phyloP scores from a whole-genome alignment of 2,113 vertebrate species.

The Serinus canaria region DNA sequence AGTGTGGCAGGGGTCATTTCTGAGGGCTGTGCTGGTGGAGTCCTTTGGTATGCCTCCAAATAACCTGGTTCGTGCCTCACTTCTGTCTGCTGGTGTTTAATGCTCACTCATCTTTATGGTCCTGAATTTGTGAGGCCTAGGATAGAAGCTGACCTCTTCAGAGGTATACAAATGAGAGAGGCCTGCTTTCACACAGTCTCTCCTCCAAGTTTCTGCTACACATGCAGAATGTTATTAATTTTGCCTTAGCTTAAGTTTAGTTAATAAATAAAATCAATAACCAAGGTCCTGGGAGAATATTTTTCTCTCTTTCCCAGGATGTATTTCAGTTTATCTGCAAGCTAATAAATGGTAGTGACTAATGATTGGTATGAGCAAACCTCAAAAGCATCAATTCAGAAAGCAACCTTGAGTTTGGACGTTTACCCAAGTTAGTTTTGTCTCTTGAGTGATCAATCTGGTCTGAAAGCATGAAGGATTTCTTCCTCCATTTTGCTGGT shows the following conservation, averaged over 20 bases:
- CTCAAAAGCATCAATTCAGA: constrained; percentile 51
- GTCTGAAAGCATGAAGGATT: constrained; percentile 41
- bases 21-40: background rate
- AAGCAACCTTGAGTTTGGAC: constrained; percentile 8
- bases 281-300: constrained; percentile 39
- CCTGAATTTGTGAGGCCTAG: background rate
- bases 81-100: constrained; percentile 6
- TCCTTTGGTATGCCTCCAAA: constrained; percentile 1
- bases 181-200: background rate
- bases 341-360: constrained; percentile 61
- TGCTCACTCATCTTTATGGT: constrained; percentile 12
- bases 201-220: constrained; percentile 8
- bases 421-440: background rate
- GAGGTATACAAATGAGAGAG: background rate
- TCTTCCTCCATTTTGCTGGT: constrained; percentile 22
- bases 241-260: constrained; percentile 26
- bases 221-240: constrained; percentile 43
- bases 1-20: constrained; percentile 24
- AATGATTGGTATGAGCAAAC: constrained; percentile 50
- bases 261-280: constrained; percentile 60
- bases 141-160: constrained; percentile 5
- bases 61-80: background rate
- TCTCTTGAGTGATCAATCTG: constrained; percentile 53
- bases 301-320: constrained; percentile 57
- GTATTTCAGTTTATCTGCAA: constrained; percentile 57